A percentile compares a stretch with the other conserved stretches of the same genome.
These are phyloP conservation scores for Aphrocallistes beatrix DNA, from an alignment of 37 sponge, comb jelly and placozoan species.

Conservation along the genomic window DNA sequence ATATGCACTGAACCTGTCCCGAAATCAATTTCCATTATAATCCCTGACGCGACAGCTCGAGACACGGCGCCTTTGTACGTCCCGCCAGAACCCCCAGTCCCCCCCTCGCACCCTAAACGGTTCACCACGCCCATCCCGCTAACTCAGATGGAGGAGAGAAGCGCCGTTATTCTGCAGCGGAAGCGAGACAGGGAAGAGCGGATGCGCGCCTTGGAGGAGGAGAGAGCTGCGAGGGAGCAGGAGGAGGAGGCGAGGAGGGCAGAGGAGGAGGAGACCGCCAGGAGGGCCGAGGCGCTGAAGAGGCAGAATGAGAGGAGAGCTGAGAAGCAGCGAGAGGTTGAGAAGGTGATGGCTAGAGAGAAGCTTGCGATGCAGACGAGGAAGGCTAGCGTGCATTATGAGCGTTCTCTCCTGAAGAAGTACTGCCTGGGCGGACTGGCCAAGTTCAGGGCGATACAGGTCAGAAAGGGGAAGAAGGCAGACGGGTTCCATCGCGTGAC, in stretches of 20 bases:
- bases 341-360: not conserved
- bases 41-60: not conserved
- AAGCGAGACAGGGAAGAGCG: not conserved
- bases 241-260: not conserved
- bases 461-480: not conserved
- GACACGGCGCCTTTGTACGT: not conserved
- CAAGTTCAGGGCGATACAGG: not conserved
- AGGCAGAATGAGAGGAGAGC: not conserved
- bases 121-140: not conserved
- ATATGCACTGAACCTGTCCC: not conserved
- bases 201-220: not conserved
- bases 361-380: not conserved
- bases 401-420: not conserved
- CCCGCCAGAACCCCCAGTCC: not conserved
- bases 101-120: not conserved
- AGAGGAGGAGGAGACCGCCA: not conserved
- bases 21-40: not conserved
- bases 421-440: not conserved
- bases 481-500: not conserved
- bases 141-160: conserved; percentile 3
- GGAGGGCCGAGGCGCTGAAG: not conserved
- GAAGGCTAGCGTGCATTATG: not conserved
- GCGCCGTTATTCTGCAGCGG: not conserved
- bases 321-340: not conserved
- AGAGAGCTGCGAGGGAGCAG: not conserved